Evolutionary conservation across 2,888 invertebrate species (phyloP), one percentile per base, ranked within the genome.

Genomic region (Drosophila atripex): DNA sequence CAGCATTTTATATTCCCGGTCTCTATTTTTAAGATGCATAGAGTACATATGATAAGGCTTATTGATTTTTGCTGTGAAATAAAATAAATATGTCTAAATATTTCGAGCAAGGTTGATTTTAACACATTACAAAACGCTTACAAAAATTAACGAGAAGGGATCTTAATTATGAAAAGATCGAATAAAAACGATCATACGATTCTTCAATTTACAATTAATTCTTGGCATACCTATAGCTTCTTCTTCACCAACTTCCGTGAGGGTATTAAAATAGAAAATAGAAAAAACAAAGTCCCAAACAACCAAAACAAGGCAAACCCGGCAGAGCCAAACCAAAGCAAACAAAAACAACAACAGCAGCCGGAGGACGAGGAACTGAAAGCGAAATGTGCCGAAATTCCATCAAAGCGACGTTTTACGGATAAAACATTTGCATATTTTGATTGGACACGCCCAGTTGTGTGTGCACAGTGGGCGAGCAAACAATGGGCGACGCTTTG

Each of bases 381-480:
- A 59, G 64, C 72, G 63, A 83, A 83, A 86, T 80, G 86, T 86
- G 84, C 75, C 80, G 84, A 80, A 80, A 80, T 80, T 86, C 69
- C 77, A 80, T 86, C 80, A 80, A 86, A 80, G 84, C 80, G 80
- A 83, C 80, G 77, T 86, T 80, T 80, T 77, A 86, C 77, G 84
- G 84, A 83, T 83, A 86, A 86, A 86, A 71, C 73, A 83, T 83
- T 83, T 83, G 80, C 83, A 83, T 83, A 83, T 84, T 83, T 83
- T 86, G 86, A 86, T 83, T 83, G 84, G 80, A 75, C 80, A 84
- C 80, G 84, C 83, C 83, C 76, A 74, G 51, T 71, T 73, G 59
- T 63, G 68, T 56, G 58, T 56, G 75, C 73, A 65, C 66, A 74
- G 61, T 84, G 78, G 72, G 80, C 74, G 83, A 61, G 65, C 80